phyloP scores from a whole-genome alignment of 2,888 invertebrate species.

The Fragum sueziense region DNA sequence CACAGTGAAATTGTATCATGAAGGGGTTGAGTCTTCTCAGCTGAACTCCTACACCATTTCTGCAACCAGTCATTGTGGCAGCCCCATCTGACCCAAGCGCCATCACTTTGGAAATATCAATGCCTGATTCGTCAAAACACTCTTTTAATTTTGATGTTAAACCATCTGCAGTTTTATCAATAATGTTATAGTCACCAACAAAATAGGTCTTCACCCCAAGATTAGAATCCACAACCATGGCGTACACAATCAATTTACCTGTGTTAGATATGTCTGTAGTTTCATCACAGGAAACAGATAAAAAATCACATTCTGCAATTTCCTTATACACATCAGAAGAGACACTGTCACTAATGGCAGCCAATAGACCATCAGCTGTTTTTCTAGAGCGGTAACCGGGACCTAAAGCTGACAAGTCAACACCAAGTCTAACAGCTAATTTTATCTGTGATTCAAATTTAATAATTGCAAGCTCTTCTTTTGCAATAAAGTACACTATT shows the following conservation, averaged over 20 bases:
- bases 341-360: slow-evolving; percentile 1
- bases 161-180: slow-evolving; percentile 17
- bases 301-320: slow-evolving; percentile 20
- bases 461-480: slow-evolving; percentile 7
- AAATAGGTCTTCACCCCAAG: not conserved
- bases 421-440: not conserved
- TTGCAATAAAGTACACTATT: slow-evolving; percentile 7
- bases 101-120: slow-evolving; percentile 4
- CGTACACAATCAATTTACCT: slow-evolving; percentile 3
- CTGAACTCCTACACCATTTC: slow-evolving; percentile 17
- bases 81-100: slow-evolving; percentile 5
- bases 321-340: slow-evolving; percentile 3
- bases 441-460: slow-evolving; percentile 24
- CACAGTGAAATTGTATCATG: slow-evolving; percentile 37
- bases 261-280: slow-evolving; percentile 18
- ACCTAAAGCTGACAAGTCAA: slow-evolving; percentile 4
- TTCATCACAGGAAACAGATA: slow-evolving; percentile 24
- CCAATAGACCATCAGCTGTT: slow-evolving; percentile 13
- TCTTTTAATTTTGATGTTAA: slow-evolving; percentile 16
- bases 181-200: slow-evolving; percentile 21
- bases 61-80: slow-evolving; percentile 30
- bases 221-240: slow-evolving; percentile 1
- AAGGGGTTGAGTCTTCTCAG: slow-evolving; percentile 17
- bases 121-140: not conserved
- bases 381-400: slow-evolving; percentile 13